A percentile compares a stretch with the other conserved stretches of the same genome.
Conservation (phyloP, 2,888 invertebrate genomes). For the Incurvaria masculella region DNA sequence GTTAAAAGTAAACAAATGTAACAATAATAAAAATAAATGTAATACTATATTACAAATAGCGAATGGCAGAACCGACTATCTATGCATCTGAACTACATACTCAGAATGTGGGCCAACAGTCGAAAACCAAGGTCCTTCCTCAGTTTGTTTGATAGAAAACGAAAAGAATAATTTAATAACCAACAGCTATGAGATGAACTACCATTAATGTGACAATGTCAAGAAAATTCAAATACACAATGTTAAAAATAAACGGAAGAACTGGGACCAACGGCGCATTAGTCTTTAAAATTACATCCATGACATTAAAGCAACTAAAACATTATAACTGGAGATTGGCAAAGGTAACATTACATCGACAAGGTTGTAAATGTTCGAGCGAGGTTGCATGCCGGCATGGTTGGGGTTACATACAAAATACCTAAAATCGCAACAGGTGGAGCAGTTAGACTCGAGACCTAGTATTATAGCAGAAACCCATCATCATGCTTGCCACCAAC, state of each 20-base stretch:
- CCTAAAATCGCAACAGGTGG: too few species aligned
- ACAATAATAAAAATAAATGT: conserved; percentile 8
- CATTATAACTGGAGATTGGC: conserved; percentile 2
- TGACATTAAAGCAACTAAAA: conserved; percentile 3
- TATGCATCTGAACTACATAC: conserved; percentile 7
- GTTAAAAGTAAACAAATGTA: conserved; percentile 9
- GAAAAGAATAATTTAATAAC: conserved; percentile 3
- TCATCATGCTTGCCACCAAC: background rate
- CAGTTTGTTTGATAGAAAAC: background rate
- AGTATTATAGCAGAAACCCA: background rate
- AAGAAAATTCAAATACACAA: background rate
- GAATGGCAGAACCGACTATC: conserved; percentile 11
- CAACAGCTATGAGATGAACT: background rate
- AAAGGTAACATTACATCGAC: too few species aligned
- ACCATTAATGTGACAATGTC: background rate
- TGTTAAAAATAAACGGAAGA: conserved; percentile 2
- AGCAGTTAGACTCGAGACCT: background rate
- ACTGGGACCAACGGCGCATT: conserved; percentile 2
- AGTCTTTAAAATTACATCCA: conserved; percentile 10
- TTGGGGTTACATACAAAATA: too few species aligned
- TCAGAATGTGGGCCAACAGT: background rate
- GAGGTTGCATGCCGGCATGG: too few species aligned
- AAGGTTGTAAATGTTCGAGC: too few species aligned
- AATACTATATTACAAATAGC: conserved; percentile 15
- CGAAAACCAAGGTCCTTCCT: conserved; percentile 1